Conservation (phyloP, 2,113 vertebrate genomes). For the Heteronetta atricapilla region DNA sequence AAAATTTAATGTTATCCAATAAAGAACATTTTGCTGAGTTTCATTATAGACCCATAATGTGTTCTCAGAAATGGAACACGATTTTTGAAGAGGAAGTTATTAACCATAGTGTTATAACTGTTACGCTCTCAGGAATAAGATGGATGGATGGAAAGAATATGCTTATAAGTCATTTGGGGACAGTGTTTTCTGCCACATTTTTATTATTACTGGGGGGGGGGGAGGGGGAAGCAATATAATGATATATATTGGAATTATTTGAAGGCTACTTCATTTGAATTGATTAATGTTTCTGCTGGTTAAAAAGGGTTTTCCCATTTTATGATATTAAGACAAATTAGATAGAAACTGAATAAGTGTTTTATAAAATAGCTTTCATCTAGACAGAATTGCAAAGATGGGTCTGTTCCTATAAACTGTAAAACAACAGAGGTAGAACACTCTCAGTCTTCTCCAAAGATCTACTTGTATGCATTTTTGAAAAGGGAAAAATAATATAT, state of each 20-base stretch:
- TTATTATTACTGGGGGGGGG: background rate
- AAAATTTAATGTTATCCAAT: background rate
- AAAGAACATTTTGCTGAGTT: constrained; percentile 19
- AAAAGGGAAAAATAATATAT: background rate
- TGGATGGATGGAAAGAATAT: constrained; percentile 8
- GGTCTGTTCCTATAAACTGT: background rate
- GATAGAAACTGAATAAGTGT: background rate
- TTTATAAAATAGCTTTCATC: background rate
- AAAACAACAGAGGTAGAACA: background rate
- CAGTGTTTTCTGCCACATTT: background rate
- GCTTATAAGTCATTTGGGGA: background rate
- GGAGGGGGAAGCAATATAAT: background rate
- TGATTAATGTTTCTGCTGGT: background rate
- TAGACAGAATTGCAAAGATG: background rate
- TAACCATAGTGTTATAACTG: constrained; percentile 11
- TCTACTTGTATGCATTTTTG: background rate
- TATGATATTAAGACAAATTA: background rate
- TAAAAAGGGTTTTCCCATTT: constrained; percentile 1
- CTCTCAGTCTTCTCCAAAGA: background rate
- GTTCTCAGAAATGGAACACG: constrained; percentile 31
- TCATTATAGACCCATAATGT: constrained; percentile 13
- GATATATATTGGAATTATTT: background rate
- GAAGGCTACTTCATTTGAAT: background rate
- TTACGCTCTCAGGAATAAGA: background rate
- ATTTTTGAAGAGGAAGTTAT: constrained; percentile 35